phyloP scores from a whole-genome alignment of 2,113 vertebrate genomes.

The Tichodroma muraria region DNA sequence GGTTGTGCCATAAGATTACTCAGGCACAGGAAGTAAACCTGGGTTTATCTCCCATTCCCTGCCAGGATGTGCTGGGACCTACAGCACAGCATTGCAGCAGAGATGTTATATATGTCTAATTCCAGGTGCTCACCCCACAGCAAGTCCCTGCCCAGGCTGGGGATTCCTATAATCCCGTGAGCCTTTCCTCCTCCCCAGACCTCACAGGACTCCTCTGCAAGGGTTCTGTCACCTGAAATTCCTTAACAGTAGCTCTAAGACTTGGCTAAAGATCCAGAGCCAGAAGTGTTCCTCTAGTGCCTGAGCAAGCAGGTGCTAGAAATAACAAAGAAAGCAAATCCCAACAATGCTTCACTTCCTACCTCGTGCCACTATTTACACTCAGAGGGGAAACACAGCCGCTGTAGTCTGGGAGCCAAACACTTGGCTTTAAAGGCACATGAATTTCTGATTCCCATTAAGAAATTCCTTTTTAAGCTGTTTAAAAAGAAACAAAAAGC shows the following conservation, averaged over 20 bases:
- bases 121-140: background rate
- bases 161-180: fast-evolving
- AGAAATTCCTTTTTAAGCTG: constrained; percentile 1
- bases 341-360: constrained; percentile 19
- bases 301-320: background rate
- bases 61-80: background rate
- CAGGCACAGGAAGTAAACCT: background rate
- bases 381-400: background rate
- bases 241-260: background rate
- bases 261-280: background rate
- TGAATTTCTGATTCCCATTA: background rate
- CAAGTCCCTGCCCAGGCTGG: background rate
- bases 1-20: background rate
- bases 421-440: constrained; percentile 13
- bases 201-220: background rate
- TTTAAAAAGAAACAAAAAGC: constrained; percentile 23
- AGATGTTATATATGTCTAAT: background rate
- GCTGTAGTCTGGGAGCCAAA: background rate
- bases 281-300: background rate
- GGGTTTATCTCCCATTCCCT: background rate
- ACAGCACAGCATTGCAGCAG: fast-evolving
- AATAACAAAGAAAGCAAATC: constrained; percentile 35
- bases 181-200: background rate
- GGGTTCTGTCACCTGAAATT: background rate
- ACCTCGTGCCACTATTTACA: background rate